phyloP scores from a whole-genome alignment of 2,797 vertebrate genomes.

The Hypotaenidia okinawae region DNA sequence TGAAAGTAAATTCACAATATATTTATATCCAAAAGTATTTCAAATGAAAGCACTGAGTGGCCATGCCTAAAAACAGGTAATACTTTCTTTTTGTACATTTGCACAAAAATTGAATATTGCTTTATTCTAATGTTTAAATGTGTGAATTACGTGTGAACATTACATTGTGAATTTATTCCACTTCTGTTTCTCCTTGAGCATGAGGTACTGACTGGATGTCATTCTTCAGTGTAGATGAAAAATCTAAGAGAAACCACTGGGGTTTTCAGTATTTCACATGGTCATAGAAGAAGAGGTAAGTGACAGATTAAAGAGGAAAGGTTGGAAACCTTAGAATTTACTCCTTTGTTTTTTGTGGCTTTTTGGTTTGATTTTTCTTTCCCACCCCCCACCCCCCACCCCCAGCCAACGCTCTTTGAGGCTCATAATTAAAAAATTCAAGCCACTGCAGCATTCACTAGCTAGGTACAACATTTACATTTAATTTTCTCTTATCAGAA shows the following conservation, averaged over 20 bases:
- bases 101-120: too few species aligned
- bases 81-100: neutral
- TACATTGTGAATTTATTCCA: neutral
- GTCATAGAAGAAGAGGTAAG: neutral
- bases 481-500: slow-evolving; percentile 21
- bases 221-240: neutral
- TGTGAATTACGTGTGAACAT: neutral
- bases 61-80: neutral
- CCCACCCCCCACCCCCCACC: too few species aligned
- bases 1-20: neutral
- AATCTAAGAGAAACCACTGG: neutral
- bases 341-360: neutral
- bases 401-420: neutral
- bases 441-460: neutral
- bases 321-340: neutral
- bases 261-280: neutral
- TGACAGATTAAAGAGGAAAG: neutral
- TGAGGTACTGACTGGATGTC: neutral
- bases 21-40: neutral
- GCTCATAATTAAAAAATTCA: neutral
- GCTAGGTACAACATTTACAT: neutral
- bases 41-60: neutral
- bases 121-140: neutral
- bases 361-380: too few species aligned
- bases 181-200: neutral